Percentiles rank a stretch among this genome's conserved stretches.
Evolutionary conservation across 2,113 vertebrate species (phyloP).

Genomic region (Telmatochromis sp.): DNA sequence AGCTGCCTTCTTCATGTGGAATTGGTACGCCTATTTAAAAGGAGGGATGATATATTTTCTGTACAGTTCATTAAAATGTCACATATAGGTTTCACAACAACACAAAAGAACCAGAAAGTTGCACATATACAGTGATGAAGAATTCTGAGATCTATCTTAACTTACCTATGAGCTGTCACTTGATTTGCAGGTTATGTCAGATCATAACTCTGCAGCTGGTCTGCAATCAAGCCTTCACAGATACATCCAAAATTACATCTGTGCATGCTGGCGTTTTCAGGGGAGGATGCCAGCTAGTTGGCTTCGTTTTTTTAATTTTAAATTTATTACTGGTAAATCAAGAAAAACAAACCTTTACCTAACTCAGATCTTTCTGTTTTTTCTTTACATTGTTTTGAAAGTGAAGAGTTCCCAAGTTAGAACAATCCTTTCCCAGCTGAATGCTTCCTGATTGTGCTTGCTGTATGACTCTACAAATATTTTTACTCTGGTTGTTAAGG

Average conservation of each 20-base stretch:
- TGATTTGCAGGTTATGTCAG: neutral
- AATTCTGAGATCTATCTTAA: neutral
- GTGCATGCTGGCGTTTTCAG: neutral
- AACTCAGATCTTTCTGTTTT: neutral
- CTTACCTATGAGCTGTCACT: neutral
- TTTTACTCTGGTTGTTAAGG: neutral
- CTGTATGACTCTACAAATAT: neutral
- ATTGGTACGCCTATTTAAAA: accelerated
- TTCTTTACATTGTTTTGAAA: neutral
- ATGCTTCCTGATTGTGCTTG: neutral
- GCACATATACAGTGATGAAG: neutral
- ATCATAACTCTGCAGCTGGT: neutral
- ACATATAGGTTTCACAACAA: neutral
- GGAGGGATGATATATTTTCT: neutral
- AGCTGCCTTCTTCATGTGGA: neutral
- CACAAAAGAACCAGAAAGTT: neutral
- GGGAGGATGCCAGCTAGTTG: neutral
- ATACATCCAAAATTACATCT: neutral
- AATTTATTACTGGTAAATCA: neutral
- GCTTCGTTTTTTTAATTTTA: neutral
- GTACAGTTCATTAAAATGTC: neutral
- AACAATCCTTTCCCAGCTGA: neutral
- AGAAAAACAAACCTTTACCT: neutral
- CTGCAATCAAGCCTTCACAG: accelerated
- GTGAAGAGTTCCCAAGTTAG: neutral